Base-by-base conservation (phyloP, 2,113 vertebrate species). In the Oplegnathus fasciatus region DNA sequence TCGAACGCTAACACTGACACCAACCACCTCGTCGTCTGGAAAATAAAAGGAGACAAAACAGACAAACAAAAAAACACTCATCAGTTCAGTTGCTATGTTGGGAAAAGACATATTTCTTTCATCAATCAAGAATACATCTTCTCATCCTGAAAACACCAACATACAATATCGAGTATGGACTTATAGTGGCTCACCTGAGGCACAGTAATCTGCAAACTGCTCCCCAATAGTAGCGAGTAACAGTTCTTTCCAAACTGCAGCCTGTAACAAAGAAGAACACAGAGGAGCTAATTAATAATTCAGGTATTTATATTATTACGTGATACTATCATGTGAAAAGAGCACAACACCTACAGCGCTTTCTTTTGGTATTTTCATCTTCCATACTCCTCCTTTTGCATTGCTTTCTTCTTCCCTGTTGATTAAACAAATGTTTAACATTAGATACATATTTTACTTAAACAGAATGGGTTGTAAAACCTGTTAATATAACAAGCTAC, bases 391-490 rank as follows among this genome's bases (percentile, higher is more conserved):
- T 81, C 98, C 98, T 93, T 97, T 98, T 50, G 98, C 97, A 82
- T 99, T 99, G 91, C 97, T 97, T 93, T 98, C 97, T 80, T 99
- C 98, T 94, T 99, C 98, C 98, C 98, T 99, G 89, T 57, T 62
- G n/a, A 65, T 22, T 30, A 52, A 1, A 62, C 20, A 26, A 46
- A 37, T 17, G 42, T 26, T 46, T n/a, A 26, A 4, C 2, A 58
- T 71, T 37, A 46, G 24, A 50, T 24, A 30, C 9, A 68, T 6
- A 11, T 58, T 9, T 48, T 15, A 46, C 40, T 75, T 26, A 5
- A 26, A 37, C 5, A n/a, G 28, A 78, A 30, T 42, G 32, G 4
- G 22, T 15, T 8, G 7, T 22, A 54, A 71, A 67, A 55, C 24
- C 14, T 26, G 22, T 26, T 26, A 18, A 46, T 14, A 26, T 34